Conservation (phyloP, 2,888 invertebrate species). For the Cerastoderma edule region DNA sequence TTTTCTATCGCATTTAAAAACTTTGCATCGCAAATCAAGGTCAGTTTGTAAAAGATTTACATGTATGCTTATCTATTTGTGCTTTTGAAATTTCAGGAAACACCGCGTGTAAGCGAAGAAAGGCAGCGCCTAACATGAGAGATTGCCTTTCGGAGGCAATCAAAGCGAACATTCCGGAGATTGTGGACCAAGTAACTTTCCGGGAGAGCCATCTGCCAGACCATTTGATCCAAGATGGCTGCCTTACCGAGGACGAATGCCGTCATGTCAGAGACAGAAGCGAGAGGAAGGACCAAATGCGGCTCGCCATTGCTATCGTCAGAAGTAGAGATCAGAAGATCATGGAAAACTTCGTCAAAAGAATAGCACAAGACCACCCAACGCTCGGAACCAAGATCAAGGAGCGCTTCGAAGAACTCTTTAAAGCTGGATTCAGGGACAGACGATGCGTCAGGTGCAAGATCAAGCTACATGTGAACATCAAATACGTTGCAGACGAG, state of each 20-base stretch:
- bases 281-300: slow-evolving; percentile 12
- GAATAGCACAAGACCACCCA: neutral
- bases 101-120: neutral
- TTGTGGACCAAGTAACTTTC: neutral
- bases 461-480: slow-evolving; percentile 1
- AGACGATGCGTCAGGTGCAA: neutral
- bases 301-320: neutral
- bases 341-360: neutral
- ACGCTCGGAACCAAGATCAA: neutral
- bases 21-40: no score
- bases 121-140: neutral
- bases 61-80: no score
- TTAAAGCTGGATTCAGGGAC: no score
- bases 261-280: neutral
- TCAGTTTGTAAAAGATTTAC: no score
- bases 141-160: slow-evolving; percentile 1
- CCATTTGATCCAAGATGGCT: neutral
- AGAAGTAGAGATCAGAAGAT: neutral
- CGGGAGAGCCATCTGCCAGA: slow-evolving; percentile 4
- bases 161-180: neutral
- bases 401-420: neutral
- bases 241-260: slow-evolving; percentile 16
- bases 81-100: no score
- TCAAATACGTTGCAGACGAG: slow-evolving; percentile 6
- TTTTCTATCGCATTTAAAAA: no score